Conservation (phyloP, 2,113 vertebrate genomes). For the Buteo buteo region DNA sequence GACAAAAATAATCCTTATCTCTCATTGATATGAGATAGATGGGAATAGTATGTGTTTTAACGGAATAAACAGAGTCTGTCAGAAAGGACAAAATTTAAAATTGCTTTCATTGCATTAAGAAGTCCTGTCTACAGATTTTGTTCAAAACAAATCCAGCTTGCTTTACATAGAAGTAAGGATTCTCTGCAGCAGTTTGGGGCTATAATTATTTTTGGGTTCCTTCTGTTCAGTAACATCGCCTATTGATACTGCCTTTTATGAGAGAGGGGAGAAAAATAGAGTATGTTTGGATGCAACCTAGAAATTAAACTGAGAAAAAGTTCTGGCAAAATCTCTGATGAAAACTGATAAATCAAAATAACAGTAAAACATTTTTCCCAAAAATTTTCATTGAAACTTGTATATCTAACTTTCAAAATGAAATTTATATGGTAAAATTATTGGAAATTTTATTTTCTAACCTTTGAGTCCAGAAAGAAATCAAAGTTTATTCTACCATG, state of each 20-base stretch:
- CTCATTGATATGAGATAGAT: background rate
- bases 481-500: background rate
- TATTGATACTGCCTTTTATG: background rate
- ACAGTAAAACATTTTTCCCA: accelerated
- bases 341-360: background rate
- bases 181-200: background rate
- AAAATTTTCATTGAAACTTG: background rate
- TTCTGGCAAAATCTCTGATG: background rate
- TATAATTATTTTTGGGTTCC: background rate
- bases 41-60: background rate
- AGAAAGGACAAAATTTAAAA: background rate
- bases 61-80: background rate
- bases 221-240: background rate
- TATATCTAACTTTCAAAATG: background rate
- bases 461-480: background rate
- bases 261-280: background rate
- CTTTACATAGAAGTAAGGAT: background rate
- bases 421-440: background rate
- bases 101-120: background rate
- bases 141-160: background rate
- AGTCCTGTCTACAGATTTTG: background rate
- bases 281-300: background rate
- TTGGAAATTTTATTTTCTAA: background rate
- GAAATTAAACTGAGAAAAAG: background rate
- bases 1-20: background rate